Conservation (phyloP, 1,140 invertebrate species). For the Pinna nobilis region DNA sequence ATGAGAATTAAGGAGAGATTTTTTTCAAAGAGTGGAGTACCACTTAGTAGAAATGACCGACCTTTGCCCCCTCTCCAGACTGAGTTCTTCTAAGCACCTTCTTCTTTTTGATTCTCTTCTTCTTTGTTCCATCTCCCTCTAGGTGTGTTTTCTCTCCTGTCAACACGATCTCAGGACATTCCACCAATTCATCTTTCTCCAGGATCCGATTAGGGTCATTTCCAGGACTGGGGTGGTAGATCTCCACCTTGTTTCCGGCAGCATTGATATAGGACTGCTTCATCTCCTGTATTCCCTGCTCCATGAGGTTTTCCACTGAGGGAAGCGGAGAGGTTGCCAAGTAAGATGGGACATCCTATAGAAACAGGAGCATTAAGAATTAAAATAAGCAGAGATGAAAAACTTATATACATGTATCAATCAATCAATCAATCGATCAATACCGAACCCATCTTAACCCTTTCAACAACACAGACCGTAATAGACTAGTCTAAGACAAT, state of each 20-base stretch:
- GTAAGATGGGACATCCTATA: conserved; percentile 68
- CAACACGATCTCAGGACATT: neutral
- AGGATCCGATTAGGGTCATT: neutral
- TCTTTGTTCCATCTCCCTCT: conserved; percentile 13
- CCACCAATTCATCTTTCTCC: neutral
- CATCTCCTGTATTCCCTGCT: conserved; percentile 63
- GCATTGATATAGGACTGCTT: conserved; percentile 30
- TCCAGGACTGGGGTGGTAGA: neutral
- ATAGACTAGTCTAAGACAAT: no score
- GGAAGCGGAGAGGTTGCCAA: conserved; percentile 75
- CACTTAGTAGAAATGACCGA: neutral
- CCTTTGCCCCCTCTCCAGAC: neutral
- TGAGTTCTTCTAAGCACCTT: neutral
- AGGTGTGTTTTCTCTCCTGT: conserved; percentile 39
- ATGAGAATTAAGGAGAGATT: neutral
- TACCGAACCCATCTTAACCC: no score
- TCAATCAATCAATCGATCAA: neutral
- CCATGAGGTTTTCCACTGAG: conserved; percentile 60
- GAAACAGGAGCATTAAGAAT: conserved; percentile 36
- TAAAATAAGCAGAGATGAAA: neutral
- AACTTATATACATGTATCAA: neutral
- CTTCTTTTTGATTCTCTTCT: conserved; percentile 1
- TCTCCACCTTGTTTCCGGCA: neutral
- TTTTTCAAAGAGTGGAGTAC: neutral
- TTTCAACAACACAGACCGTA: no score